Percentiles rank a stretch among this genome's conserved stretches.
Evolutionary conservation across 2,888 invertebrate genomes (phyloP).

Genomic region (Formica aserva): DNA sequence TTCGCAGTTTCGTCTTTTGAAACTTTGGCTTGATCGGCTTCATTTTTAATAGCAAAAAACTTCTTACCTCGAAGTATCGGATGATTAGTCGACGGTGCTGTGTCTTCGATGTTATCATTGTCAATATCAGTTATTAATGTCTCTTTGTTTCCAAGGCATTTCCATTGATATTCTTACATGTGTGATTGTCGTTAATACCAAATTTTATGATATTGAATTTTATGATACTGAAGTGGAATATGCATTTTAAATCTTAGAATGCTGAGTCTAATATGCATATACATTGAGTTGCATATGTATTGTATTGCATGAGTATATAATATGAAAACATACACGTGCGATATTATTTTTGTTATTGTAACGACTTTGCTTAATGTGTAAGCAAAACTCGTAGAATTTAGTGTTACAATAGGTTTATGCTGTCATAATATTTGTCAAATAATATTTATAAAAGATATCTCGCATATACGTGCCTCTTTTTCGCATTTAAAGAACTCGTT

Average conservation of each 20-base stretch:
- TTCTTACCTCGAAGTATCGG: background rate
- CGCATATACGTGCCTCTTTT: background rate
- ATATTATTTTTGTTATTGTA: conserved; percentile 5
- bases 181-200: background rate
- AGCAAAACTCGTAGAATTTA: background rate
- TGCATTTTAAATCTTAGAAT: background rate
- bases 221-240: background rate
- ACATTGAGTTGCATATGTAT: no score
- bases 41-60: background rate
- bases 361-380: background rate
- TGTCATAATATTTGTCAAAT: background rate
- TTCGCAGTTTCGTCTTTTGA: background rate
- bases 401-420: background rate
- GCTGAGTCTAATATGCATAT: background rate
- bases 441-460: background rate
- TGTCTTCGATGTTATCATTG: background rate
- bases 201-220: background rate
- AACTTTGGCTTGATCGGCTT: background rate
- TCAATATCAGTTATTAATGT: background rate
- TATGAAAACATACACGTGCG: background rate
- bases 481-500: background rate
- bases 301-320: background rate
- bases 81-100: background rate
- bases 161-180: background rate
- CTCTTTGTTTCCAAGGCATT: background rate